phyloP scores from a whole-genome alignment of 2,888 invertebrate species.

The Dynastes tityus region DNA sequence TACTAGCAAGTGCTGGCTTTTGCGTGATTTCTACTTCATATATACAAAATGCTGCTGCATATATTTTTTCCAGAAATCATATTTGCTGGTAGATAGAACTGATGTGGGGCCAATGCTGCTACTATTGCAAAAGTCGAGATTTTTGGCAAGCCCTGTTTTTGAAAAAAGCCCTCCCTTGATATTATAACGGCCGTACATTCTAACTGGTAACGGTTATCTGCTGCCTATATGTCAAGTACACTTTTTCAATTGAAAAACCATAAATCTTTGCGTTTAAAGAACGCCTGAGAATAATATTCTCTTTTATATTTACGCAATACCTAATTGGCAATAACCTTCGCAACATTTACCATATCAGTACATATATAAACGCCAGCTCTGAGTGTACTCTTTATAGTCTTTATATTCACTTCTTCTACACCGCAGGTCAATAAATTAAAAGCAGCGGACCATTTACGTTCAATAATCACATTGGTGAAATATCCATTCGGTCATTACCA shows the following conservation, averaged over 20 bases:
- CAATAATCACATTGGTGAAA: not conserved
- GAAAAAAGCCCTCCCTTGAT: too few relatives aligned
- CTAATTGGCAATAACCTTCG: slow-evolving; percentile 18
- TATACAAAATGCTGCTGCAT: too few relatives aligned
- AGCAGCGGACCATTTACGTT: slow-evolving; percentile 10
- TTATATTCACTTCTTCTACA: slow-evolving; percentile 2
- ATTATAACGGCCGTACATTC: too few relatives aligned
- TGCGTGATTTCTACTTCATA: too few relatives aligned
- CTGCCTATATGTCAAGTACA: not conserved
- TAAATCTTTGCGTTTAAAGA: not conserved
- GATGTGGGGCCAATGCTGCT: too few relatives aligned
- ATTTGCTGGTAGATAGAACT: too few relatives aligned
- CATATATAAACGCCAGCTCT: not conserved
- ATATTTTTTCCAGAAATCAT: too few relatives aligned
- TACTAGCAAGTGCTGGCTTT: too few relatives aligned
- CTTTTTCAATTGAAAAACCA: not conserved
- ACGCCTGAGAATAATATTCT: not conserved
- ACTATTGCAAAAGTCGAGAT: too few relatives aligned
- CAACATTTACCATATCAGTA: slow-evolving; percentile 22
- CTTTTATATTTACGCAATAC: not conserved
- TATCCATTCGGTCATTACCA: slow-evolving; percentile 23
- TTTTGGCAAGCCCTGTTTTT: too few relatives aligned
- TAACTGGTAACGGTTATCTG: too few relatives aligned
- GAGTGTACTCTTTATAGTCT: not conserved
- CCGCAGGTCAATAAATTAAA: slow-evolving; percentile 16